phyloP scores from a whole-genome alignment of 2,888 invertebrate genomes.

The Eupelmus urozonus region DNA sequence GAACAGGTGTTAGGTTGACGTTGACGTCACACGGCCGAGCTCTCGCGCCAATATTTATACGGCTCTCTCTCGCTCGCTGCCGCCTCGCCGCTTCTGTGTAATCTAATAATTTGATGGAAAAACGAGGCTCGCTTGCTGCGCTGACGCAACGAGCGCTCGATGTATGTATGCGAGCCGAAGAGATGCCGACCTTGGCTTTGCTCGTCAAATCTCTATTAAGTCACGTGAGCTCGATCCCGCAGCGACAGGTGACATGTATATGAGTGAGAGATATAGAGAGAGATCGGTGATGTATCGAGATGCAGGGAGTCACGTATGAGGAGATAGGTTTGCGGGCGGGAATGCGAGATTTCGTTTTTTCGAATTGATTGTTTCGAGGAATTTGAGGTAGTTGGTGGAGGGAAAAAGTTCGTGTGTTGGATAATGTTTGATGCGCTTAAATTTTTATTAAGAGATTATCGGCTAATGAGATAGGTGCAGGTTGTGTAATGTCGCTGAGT shows the following conservation, averaged over 20 bases:
- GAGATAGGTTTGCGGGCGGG: too few relatives aligned
- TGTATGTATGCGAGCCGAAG: slow-evolving; percentile 53
- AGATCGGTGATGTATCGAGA: not conserved
- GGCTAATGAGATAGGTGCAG: too few relatives aligned
- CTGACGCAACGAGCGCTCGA: slow-evolving; percentile 65
- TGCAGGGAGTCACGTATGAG: not conserved
- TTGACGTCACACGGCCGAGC: slow-evolving; percentile 41
- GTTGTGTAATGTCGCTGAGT: too few relatives aligned
- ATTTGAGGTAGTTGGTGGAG: too few relatives aligned
- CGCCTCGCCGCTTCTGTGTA: slow-evolving; percentile 61
- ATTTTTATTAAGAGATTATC: too few relatives aligned
- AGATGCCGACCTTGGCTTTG: slow-evolving; percentile 70
- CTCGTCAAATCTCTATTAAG: slow-evolving; percentile 66
- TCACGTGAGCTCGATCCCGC: slow-evolving; percentile 53
- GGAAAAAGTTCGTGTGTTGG: too few relatives aligned
- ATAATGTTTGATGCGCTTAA: too few relatives aligned
- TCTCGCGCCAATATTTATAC: slow-evolving; percentile 54
- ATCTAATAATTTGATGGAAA: slow-evolving; percentile 68
- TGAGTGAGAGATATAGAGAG: not conserved
- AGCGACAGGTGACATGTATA: slow-evolving; percentile 37
- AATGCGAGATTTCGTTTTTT: too few relatives aligned
- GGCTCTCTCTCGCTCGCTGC: too few relatives aligned
- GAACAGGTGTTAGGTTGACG: slow-evolving; percentile 29
- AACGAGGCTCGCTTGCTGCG: slow-evolving; percentile 59
- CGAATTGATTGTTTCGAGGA: too few relatives aligned